phyloP scores from a whole-genome alignment of 2,797 vertebrate genomes.

The Chromobotia macracanthus region DNA sequence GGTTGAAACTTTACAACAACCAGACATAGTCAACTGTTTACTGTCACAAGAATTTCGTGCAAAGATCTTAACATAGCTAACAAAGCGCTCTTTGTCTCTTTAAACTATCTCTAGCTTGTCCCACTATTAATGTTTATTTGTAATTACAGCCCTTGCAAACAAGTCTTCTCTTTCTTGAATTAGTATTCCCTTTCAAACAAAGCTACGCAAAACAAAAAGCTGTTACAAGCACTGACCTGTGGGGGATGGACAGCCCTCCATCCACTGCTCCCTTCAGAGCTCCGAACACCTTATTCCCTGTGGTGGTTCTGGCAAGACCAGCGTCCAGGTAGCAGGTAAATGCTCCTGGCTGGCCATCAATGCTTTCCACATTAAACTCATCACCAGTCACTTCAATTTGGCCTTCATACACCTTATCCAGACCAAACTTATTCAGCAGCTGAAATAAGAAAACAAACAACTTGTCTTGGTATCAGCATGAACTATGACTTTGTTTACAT shows the following conservation, averaged over 20 bases:
- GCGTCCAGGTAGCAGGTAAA: conserved; percentile 97
- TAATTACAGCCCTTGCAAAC: not conserved
- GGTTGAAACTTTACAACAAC: not conserved
- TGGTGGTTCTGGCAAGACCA: conserved; percentile 94
- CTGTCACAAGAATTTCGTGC: too few species aligned
- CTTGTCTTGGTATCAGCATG: not conserved
- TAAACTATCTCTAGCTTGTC: not conserved
- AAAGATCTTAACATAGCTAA: not conserved
- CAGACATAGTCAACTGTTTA: not conserved
- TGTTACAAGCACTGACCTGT: conserved; percentile 80
- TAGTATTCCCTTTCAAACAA: not conserved
- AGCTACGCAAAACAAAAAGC: not conserved
- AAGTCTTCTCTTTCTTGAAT: not conserved
- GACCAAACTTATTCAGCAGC: conserved; percentile 94
- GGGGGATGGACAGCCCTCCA: conserved; percentile 95
- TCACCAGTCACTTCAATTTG: conserved; percentile 93
- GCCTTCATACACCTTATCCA: conserved; percentile 96
- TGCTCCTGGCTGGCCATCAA: conserved; percentile 92
- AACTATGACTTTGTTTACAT: not conserved
- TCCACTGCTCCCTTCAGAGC: conserved; percentile 96
- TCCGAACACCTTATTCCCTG: conserved; percentile 98
- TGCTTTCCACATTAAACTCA: conserved; percentile 95
- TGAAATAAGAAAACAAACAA: conserved; percentile 56
- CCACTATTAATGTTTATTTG: not conserved
- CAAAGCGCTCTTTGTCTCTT: not conserved